phyloP scores from a whole-genome alignment of 2,797 vertebrate species.

The Decapterus maruadsi region DNA sequence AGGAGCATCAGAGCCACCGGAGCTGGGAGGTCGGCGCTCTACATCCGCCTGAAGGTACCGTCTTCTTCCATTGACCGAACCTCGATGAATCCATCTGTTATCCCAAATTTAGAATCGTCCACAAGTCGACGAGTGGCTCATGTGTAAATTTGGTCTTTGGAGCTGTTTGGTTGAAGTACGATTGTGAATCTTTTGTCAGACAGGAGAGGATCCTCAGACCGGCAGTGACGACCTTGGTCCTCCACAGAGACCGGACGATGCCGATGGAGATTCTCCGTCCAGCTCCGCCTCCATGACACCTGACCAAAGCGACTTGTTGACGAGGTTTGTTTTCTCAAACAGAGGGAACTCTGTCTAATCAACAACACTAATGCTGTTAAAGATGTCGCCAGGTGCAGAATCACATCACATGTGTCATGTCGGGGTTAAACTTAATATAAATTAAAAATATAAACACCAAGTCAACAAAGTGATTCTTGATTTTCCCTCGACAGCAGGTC shows the following conservation, averaged over 20 bases:
- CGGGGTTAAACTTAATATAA: too few relatives aligned
- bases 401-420: too few relatives aligned
- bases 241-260: neutral
- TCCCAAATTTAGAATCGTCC: neutral
- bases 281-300: neutral
- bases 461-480: neutral
- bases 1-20: constrained; percentile 1
- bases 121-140: too few relatives aligned
- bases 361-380: too few relatives aligned
- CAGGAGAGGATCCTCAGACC: neutral
- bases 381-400: too few relatives aligned
- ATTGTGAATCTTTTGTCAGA: neutral
- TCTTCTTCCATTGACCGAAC: neutral
- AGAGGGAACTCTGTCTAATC: too few relatives aligned
- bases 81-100: neutral
- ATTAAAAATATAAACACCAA: too few relatives aligned
- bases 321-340: constrained; percentile 11
- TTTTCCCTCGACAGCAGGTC: neutral
- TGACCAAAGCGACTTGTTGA: too few relatives aligned
- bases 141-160: too few relatives aligned
- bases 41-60: constrained; percentile 55
- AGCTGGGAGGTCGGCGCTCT: constrained; percentile 18
- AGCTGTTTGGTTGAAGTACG: too few relatives aligned
- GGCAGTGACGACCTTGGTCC: neutral
- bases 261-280: neutral